phyloP scores from a whole-genome alignment of 2,113 vertebrate genomes.

The Pollimyrus isidori region DNA sequence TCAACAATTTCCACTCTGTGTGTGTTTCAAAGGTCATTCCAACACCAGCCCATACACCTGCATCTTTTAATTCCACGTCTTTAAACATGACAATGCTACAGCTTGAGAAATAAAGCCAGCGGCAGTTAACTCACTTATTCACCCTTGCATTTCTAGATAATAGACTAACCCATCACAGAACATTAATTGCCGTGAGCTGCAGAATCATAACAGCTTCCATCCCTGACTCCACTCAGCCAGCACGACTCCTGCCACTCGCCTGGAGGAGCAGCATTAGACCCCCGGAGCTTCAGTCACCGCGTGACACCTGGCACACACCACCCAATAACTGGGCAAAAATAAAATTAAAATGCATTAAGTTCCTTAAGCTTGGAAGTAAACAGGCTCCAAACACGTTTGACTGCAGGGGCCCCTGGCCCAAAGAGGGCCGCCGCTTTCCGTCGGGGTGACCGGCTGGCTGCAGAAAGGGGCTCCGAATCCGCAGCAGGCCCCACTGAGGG shows the following conservation, averaged over 20 bases:
- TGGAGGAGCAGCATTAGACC: slow-evolving; percentile 23
- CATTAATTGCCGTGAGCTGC: slow-evolving; percentile 16
- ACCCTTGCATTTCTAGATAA: slow-evolving; percentile 44
- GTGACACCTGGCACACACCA: slow-evolving; percentile 16
- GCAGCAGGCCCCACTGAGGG: slow-evolving; percentile 45
- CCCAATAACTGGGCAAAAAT: slow-evolving; percentile 22
- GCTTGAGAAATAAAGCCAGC: neutral
- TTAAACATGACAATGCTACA: neutral
- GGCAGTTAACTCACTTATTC: slow-evolving; percentile 27
- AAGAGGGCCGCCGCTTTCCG: slow-evolving; percentile 6
- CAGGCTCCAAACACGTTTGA: slow-evolving; percentile 22
- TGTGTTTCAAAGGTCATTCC: neutral
- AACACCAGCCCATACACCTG: neutral
- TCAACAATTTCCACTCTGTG: neutral
- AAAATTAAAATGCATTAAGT: slow-evolving; percentile 32
- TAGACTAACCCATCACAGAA: slow-evolving; percentile 48
- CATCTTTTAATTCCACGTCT: neutral
- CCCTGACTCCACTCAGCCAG: slow-evolving; percentile 4
- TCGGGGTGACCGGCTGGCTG: slow-evolving; percentile 13
- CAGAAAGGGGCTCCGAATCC: slow-evolving; percentile 36
- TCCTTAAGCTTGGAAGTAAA: slow-evolving; percentile 37
- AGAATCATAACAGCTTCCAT: slow-evolving; percentile 32
- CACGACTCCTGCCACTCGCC: slow-evolving; percentile 21
- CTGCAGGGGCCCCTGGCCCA: neutral
- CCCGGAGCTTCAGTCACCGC: neutral